Conservation (phyloP, 2,797 vertebrate species). For the Pteropus rufus region DNA sequence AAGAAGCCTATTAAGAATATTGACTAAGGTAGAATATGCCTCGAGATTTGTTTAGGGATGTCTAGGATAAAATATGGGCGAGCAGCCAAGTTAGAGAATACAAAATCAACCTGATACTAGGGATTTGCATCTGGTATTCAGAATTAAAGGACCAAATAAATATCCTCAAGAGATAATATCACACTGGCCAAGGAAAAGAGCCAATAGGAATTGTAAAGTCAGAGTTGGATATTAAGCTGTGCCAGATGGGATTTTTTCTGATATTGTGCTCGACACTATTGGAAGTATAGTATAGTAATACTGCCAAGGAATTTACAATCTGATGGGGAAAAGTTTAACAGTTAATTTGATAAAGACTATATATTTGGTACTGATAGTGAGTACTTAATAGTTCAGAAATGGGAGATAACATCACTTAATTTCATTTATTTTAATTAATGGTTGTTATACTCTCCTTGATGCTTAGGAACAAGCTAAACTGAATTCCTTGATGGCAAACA, state of each 20-base stretch:
- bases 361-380: neutral
- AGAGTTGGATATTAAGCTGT: neutral
- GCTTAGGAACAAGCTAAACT: neutral
- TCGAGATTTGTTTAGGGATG: neutral
- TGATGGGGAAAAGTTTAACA: neutral
- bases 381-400: constrained; percentile 27
- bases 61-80: neutral
- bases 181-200: neutral
- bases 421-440: constrained; percentile 1
- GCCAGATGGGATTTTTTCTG: neutral
- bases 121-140: neutral
- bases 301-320: neutral
- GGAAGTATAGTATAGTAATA: neutral
- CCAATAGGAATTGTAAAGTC: neutral
- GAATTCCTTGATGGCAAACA: neutral
- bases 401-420: neutral
- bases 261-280: neutral
- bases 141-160: neutral
- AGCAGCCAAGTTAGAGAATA: neutral
- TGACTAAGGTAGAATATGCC: neutral
- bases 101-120: neutral
- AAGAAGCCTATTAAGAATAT: neutral
- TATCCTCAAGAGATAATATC: neutral
- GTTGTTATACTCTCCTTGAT: neutral
- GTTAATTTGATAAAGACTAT: neutral